Percentiles rank a stretch among this genome's conserved stretches.
Conservation (phyloP, 2,797 vertebrate species). For the Halcyon chelicuti region DNA sequence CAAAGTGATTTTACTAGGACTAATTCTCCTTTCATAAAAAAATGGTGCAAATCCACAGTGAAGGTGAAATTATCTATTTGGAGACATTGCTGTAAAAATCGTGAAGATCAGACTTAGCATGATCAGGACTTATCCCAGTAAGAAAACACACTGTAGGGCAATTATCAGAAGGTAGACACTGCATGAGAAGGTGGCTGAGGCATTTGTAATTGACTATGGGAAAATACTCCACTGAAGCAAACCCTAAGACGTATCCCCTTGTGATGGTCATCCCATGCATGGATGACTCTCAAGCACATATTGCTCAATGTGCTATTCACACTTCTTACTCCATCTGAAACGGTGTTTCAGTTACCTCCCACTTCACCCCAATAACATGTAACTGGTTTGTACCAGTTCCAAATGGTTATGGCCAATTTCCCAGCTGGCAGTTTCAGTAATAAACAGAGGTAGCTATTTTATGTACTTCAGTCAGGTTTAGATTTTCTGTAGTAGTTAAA, state of each 20-base stretch:
- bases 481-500: background rate
- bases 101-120: background rate
- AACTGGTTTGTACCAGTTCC: background rate
- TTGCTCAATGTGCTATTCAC: background rate
- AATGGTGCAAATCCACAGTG: background rate
- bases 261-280: background rate
- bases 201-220: background rate
- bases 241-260: background rate
- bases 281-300: background rate
- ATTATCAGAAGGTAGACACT: background rate
- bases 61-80: background rate
- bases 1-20: background rate
- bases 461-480: background rate
- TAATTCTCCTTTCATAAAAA: background rate
- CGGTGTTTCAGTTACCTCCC: background rate
- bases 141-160: background rate
- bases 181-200: background rate
- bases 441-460: background rate
- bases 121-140: background rate
- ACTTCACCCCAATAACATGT: background rate
- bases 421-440: background rate
- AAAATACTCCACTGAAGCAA: background rate
- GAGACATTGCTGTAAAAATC: background rate
- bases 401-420: background rate
- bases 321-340: background rate